Evolutionary conservation across 2,888 invertebrate species (phyloP).

Genomic region (Mythimna impura): DNA sequence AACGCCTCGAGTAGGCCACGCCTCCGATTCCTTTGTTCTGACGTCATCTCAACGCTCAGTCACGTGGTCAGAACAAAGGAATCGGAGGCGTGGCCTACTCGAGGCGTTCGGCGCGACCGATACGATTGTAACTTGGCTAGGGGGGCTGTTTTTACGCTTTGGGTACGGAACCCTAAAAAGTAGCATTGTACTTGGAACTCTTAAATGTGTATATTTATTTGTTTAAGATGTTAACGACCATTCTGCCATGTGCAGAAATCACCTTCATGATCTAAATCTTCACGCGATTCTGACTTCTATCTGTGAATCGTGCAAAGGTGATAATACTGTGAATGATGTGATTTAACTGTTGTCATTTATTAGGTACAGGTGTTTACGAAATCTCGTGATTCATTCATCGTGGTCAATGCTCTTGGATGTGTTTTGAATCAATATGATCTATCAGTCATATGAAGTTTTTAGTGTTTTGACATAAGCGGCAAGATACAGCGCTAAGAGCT

Average conservation of each 20-base stretch:
- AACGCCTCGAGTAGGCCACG: too few relatives aligned
- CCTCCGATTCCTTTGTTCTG: too few relatives aligned
- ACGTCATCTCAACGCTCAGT: too few relatives aligned
- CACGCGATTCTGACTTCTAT: slow-evolving; percentile 32
- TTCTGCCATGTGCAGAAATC: slow-evolving; percentile 30
- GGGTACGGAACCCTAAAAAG: too few relatives aligned
- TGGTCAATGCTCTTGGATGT: slow-evolving; percentile 60
- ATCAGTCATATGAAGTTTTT: slow-evolving; percentile 42
- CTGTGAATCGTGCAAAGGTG: background rate
- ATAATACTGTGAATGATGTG: slow-evolving; percentile 17
- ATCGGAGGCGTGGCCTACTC: too few relatives aligned
- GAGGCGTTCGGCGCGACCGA: too few relatives aligned
- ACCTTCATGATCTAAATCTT: background rate
- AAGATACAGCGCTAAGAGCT: background rate
- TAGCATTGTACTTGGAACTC: background rate
- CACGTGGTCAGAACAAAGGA: too few relatives aligned
- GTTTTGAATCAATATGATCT: slow-evolving; percentile 57
- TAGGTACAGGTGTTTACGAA: slow-evolving; percentile 52
- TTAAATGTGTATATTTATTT: slow-evolving; percentile 31
- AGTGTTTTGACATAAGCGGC: slow-evolving; percentile 26
- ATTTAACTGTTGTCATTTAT: slow-evolving; percentile 46
- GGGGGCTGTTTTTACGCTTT: too few relatives aligned
- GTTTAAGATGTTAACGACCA: slow-evolving; percentile 22
- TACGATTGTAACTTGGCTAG: too few relatives aligned
- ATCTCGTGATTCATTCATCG: slow-evolving; percentile 55